phyloP scores from a whole-genome alignment of 2,888 invertebrate genomes.

The Sinodicranocentrus sp. region DNA sequence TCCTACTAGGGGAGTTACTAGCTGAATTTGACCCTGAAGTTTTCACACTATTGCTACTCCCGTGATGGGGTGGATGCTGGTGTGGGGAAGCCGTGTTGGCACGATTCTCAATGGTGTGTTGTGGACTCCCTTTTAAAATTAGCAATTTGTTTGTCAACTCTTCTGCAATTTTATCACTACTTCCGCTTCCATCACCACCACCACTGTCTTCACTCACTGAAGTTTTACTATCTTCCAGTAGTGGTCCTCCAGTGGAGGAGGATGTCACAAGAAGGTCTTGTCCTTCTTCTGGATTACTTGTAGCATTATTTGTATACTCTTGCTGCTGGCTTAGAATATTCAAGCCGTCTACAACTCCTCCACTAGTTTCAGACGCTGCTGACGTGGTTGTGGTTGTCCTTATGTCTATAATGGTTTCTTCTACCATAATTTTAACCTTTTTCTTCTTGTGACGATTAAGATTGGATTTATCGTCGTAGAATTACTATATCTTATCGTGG shows the following conservation, averaged over 20 bases:
- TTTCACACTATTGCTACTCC: constrained; percentile 51
- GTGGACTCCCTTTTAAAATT: constrained; percentile 24
- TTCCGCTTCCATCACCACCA: constrained; percentile 36
- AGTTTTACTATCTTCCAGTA: constrained; percentile 15
- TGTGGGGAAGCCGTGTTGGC: constrained; percentile 37
- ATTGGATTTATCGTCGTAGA: too few relatives aligned
- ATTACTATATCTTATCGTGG: too few relatives aligned
- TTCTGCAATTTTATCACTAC: constrained; percentile 52
- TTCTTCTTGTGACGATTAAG: constrained; percentile 1
- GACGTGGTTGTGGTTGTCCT: constrained; percentile 64
- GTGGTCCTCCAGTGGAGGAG: neutral
- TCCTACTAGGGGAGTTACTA: constrained; percentile 58
- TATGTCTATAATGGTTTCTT: constrained; percentile 63
- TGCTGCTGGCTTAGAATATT: constrained; percentile 15
- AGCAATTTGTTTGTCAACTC: constrained; percentile 49
- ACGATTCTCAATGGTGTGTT: constrained; percentile 28
- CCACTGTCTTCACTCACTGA: constrained; percentile 14
- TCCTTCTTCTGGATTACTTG: constrained; percentile 14
- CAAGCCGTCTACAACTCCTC: constrained; percentile 50
- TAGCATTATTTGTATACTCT: constrained; percentile 31
- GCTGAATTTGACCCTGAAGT: constrained; percentile 64
- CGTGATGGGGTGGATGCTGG: constrained; percentile 26
- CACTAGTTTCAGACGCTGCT: constrained; percentile 53
- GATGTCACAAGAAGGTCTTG: constrained; percentile 13
- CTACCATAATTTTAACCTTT: constrained; percentile 63